Evolutionary conservation across 2,888 invertebrate species (phyloP), one percentile per base, ranked within the genome.

Genomic region (Zonitis immaculata): DNA sequence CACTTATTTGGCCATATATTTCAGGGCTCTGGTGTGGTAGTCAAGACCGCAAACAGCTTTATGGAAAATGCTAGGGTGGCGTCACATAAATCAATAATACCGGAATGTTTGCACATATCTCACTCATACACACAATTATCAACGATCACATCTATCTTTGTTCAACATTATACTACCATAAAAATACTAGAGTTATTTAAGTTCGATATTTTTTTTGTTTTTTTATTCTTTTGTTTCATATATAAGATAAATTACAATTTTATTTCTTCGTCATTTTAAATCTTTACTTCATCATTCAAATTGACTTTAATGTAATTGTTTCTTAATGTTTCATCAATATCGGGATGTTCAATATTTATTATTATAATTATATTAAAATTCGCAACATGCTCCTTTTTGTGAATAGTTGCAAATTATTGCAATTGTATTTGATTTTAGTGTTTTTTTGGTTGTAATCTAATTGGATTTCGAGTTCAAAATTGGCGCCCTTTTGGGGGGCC

Each of bases 81-180:
- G 78, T 76, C 75, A 78, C 80, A 80, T 81, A 80, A 81, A 81
- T 81, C 81, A 81, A 80, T 80, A 80, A 79, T 77, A 75, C 74
- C 68, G 66, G 68, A 67, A 9, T 18, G 16, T 35, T 62, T 59
- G 57, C 49, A 50, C 69, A 66, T 68, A 70, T 62, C 66, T 71
- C 71, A 71, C 70, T 66, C 68, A 42, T 59, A 43, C 54, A 45
- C 46, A 14, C 25, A 48, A 35, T 18, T 8, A 11, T 35, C 18
- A 3, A 16, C 18, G 32, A 18, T 42, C 11, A 26, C n/a, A n/a
- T 22, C 32, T 12, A 61, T 62, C 66, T 71, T 63, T 35, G 35
- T 35, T 18, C 9, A 9, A 35, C 35, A 35, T 35, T 35, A 14
- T 32, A 35, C 35, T 14, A 35, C 18, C n/a, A n/a, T n/a, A n/a